Percentiles rank a stretch among this genome's conserved stretches.
phyloP scores from a whole-genome alignment of 2,113 vertebrate species.

The Neotragus pygmaeus region DNA sequence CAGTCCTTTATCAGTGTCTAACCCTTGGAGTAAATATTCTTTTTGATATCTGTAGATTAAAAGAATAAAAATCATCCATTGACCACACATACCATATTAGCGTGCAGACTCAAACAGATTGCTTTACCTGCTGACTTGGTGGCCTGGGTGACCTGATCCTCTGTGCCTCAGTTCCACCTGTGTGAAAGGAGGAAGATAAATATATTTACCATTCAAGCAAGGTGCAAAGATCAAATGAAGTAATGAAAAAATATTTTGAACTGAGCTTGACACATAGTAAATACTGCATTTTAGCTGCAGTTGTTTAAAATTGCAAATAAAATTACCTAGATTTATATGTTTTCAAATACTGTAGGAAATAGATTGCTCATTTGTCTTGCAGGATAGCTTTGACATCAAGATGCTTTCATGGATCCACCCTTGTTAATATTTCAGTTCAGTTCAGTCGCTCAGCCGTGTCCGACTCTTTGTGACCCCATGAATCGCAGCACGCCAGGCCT shows the following conservation, averaged over 20 bases:
- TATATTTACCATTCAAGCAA: background rate
- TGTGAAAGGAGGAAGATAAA: background rate
- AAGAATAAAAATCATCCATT: background rate
- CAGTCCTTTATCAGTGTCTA: background rate
- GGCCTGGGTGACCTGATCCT: background rate
- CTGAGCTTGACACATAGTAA: background rate
- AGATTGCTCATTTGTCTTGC: background rate
- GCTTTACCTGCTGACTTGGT: background rate
- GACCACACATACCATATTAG: background rate
- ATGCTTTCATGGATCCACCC: background rate
- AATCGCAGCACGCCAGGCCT: no score
- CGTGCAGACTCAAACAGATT: background rate
- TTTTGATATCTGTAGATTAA: background rate
- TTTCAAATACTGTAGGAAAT: background rate
- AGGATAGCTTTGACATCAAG: background rate
- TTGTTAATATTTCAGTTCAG: background rate
- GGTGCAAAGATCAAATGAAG: background rate
- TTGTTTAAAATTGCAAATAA: background rate
- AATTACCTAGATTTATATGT: background rate
- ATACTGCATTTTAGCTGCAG: background rate
- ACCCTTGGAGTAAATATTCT: background rate
- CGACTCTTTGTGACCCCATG: no score
- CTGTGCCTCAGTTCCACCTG: background rate
- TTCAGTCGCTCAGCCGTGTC: no score
- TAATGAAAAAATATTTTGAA: background rate